Base-by-base conservation (phyloP, 2,888 invertebrate genomes). In the Morpho deidamia region DNA sequence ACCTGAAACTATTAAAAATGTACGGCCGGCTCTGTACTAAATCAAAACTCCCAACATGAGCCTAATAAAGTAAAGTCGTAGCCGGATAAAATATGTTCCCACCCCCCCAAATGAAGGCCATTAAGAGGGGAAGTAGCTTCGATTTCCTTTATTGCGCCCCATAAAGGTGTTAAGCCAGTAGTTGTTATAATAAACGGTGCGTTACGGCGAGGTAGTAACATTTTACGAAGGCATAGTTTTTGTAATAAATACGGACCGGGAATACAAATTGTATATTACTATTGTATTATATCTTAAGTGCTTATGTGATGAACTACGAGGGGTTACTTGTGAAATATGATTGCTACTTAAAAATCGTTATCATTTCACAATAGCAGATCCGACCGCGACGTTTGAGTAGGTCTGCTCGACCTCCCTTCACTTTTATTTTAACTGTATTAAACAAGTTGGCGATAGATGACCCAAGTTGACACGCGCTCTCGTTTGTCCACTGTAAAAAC, bases 51-150 rank as follows among this genome's bases (percentile, higher is more conserved):
- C 34, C 43, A 56, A 58, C 47, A 51, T 44, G 48, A 47, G 51
- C 51, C 44, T 47, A 61, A 61, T 60, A 61, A 63, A 61, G 57
- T 55, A 38, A 50, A 51, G 54, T 54, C 56, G 64, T 64, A 58
- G 59, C 56, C 53, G 37, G 58, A 48, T 66, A 55, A 66, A 63
- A 62, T 61, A 65, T 62, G 58, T 61, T 52, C 39, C 37, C 40
- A 47, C 46, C 53, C 60, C 61, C 55, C 55, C 58, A 58, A 59
- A 64, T 57, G 54, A 61, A 58, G 53, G 55, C 70, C 67, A 72
- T 72, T 77, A 71, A 68, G 60, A 71, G 62, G 65, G 70, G 69
- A 72, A 76, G 73, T 74, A 69, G 69, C 70, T 77, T 76, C 77
- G 76, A 78, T 75, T 75, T 73, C 74, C 74, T 73, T 78, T 76